Evolutionary conservation across 2,888 invertebrate genomes (phyloP).

Genomic region (Erebia ligea): DNA sequence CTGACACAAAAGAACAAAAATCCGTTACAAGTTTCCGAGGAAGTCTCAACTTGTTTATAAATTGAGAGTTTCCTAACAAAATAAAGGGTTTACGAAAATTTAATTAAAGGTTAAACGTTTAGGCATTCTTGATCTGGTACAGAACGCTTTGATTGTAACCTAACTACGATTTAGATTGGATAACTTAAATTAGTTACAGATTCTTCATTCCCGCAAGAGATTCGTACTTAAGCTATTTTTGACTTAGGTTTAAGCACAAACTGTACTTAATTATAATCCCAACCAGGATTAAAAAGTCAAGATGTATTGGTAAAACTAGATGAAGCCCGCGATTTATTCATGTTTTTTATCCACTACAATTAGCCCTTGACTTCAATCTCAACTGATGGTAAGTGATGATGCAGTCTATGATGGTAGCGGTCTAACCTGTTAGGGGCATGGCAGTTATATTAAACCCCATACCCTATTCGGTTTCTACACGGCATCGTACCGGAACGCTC

Average conservation of each 20-base stretch:
- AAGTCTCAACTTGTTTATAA: constrained; percentile 20
- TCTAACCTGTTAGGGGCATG: no score
- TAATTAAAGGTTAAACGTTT: constrained; percentile 19
- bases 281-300: no score
- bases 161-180: not conserved
- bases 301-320: no score
- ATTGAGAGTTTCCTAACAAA: constrained; percentile 13
- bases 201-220: not conserved
- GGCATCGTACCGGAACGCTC: no score
- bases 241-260: not conserved
- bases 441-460: no score
- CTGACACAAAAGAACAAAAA: constrained; percentile 3
- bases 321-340: no score
- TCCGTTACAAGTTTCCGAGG: constrained; percentile 14
- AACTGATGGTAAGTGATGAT: no score
- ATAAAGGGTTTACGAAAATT: constrained; percentile 15
- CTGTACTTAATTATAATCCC: not conserved
- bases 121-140: not conserved
- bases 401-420: no score
- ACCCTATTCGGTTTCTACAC: no score
- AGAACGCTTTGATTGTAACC: constrained; percentile 7
- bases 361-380: no score
- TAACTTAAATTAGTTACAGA: constrained; percentile 15
- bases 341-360: no score
- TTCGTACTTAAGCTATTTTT: not conserved